These are phyloP conservation scores for Heliconius hermathena DNA, from an alignment of 1,140 invertebrate species.

Conservation along the genomic window DNA sequence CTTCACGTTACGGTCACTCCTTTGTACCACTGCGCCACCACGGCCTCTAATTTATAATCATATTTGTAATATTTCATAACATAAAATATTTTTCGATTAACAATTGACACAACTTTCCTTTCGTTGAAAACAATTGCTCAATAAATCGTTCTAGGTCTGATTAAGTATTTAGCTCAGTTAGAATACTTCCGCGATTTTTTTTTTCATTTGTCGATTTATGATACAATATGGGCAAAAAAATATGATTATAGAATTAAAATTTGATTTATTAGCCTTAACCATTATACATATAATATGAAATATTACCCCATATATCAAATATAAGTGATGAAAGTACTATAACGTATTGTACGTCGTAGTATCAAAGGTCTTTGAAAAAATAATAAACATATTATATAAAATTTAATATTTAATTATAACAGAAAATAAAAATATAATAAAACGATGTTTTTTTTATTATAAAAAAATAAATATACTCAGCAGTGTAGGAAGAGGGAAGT, in stretches of 20 bases:
- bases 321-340: too few relatives aligned
- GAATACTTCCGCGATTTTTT: background rate
- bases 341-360: too few relatives aligned
- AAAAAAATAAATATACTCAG: too few relatives aligned
- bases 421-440: too few relatives aligned
- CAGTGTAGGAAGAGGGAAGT: too few relatives aligned
- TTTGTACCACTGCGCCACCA: too few relatives aligned
- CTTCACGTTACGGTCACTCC: background rate
- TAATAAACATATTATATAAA: too few relatives aligned
- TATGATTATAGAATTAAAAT: background rate
- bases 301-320: background rate
- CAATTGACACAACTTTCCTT: slow-evolving; percentile 16
- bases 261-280: background rate
- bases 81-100: slow-evolving; percentile 23
- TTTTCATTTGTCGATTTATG: background rate
- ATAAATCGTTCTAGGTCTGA: slow-evolving; percentile 16
- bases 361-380: too few relatives aligned
- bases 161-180: background rate
- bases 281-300: background rate
- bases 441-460: too few relatives aligned
- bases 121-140: slow-evolving; percentile 19
- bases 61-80: slow-evolving; percentile 19
- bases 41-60: background rate
- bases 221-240: background rate
- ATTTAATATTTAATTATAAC: too few relatives aligned